Conservation (phyloP, 2,888 invertebrate genomes). For the Thymelicus lineola region DNA sequence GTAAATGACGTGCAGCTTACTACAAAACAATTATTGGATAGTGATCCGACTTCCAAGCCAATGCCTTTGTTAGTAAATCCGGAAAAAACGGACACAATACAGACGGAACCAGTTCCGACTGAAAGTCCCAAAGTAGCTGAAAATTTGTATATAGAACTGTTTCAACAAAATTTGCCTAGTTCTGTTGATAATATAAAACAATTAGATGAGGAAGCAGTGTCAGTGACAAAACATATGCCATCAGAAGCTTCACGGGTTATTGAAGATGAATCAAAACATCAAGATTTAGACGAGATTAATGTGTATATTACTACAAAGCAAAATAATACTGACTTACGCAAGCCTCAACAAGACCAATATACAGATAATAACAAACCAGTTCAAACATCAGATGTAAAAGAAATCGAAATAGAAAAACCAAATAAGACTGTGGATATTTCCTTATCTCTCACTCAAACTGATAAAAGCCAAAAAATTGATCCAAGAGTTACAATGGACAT, state of each 20-base stretch:
- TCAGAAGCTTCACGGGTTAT: conserved; percentile 50
- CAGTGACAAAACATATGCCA: conserved; percentile 63
- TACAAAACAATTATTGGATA: neutral
- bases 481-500: conserved; percentile 68
- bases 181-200: conserved; percentile 56
- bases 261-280: neutral
- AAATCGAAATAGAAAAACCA: conserved; percentile 4
- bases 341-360: neutral
- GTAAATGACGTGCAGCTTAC: neutral
- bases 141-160: conserved; percentile 61
- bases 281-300: conserved; percentile 53
- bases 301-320: conserved; percentile 69
- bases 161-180: conserved; percentile 55
- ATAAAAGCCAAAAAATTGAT: conserved; percentile 51
- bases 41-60: conserved; percentile 48
- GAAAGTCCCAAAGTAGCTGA: conserved; percentile 50
- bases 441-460: conserved; percentile 65
- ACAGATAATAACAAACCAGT: conserved; percentile 2
- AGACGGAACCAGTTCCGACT: conserved; percentile 58
- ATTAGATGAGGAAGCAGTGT: conserved; percentile 53
- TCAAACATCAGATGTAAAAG: neutral
- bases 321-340: conserved; percentile 47
- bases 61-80: conserved; percentile 57
- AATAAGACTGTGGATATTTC: conserved; percentile 67
- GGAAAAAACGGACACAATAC: conserved; percentile 54